Evolutionary conservation across 2,797 vertebrate species (phyloP).

Genomic region (Gobio occitaniae): DNA sequence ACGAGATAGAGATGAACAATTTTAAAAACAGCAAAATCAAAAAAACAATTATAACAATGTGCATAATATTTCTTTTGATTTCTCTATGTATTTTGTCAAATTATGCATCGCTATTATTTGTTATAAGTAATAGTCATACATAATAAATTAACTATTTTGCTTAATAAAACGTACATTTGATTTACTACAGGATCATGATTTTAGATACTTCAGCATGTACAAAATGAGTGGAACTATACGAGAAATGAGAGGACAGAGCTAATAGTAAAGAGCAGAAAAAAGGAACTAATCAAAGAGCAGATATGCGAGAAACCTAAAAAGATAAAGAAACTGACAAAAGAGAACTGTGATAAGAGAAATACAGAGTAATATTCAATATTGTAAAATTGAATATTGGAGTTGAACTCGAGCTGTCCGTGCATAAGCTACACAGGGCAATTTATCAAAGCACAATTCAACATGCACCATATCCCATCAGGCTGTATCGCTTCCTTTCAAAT

Average conservation of each 20-base stretch:
- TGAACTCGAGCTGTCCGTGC: neutral
- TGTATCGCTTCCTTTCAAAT: slow-evolving; percentile 8
- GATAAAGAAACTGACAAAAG: slow-evolving; percentile 10
- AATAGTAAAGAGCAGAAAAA: neutral
- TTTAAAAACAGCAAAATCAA: neutral
- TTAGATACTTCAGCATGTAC: neutral
- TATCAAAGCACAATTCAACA: slow-evolving; percentile 25
- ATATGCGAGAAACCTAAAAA: neutral
- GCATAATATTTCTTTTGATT: neutral
- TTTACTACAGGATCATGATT: neutral
- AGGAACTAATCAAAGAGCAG: neutral
- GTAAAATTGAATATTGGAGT: slow-evolving; percentile 1
- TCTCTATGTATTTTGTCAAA: neutral
- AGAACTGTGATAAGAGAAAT: neutral
- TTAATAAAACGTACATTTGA: neutral
- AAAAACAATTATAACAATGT: too few species aligned
- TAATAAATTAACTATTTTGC: neutral
- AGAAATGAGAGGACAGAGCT: neutral
- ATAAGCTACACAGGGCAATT: neutral
- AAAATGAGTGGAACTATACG: neutral
- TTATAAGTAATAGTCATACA: neutral
- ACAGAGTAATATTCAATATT: slow-evolving; percentile 15
- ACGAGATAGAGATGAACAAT: neutral
- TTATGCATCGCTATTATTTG: too few species aligned
- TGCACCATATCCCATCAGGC: slow-evolving; percentile 4